phyloP scores from a whole-genome alignment of 2,113 vertebrate species.

The Tragelaphus scriptus region DNA sequence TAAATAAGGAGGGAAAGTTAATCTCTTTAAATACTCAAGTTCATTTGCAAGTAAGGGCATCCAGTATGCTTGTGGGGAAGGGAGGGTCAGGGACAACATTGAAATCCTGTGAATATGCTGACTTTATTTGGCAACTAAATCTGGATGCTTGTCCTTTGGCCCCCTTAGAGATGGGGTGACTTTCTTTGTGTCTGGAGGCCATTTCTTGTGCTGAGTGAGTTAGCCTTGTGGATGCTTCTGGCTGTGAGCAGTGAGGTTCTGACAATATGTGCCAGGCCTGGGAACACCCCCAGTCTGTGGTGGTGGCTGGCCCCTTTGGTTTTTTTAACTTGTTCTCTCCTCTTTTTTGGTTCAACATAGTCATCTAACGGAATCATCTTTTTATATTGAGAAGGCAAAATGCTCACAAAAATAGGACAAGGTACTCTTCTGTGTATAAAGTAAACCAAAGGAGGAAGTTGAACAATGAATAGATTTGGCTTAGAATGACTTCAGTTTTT shows the following conservation, averaged over 20 bases:
- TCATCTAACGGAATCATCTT: not conserved
- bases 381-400: conserved; percentile 9
- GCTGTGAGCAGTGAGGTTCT: not conserved
- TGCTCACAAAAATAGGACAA: conserved; percentile 6
- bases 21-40: not conserved
- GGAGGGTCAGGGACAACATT: not conserved
- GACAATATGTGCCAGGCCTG: not conserved
- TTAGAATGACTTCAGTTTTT: not conserved
- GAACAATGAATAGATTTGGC: not conserved
- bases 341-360: not conserved
- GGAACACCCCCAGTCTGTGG: not conserved
- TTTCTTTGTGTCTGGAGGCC: not conserved
- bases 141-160: not conserved
- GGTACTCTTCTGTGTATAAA: not conserved
- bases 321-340: not conserved
- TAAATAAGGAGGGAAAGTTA: not conserved
- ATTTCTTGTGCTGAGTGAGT: not conserved
- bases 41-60: not conserved
- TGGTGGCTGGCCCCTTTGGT: not conserved
- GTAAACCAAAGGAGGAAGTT: not conserved
- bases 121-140: not conserved
- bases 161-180: not conserved
- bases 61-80: not conserved
- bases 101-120: not conserved
- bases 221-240: not conserved